These are phyloP conservation scores for Dryobota labecula DNA, from an alignment of 2,888 invertebrate species.

Conservation along the genomic window DNA sequence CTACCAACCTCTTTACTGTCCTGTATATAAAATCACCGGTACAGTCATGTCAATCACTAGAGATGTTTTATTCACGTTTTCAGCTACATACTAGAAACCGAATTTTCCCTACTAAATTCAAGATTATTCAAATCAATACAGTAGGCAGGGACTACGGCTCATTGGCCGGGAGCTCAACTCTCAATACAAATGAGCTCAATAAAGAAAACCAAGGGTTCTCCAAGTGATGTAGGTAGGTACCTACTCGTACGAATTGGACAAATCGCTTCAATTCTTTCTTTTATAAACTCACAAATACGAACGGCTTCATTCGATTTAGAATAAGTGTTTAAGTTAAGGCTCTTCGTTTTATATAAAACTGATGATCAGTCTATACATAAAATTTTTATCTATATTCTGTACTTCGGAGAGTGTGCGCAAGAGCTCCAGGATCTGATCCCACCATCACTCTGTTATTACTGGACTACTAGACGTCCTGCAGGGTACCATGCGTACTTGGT, in stretches of 20 bases:
- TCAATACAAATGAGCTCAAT: slow-evolving; percentile 69
- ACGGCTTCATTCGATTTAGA: slow-evolving; percentile 61
- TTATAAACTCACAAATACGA: slow-evolving; percentile 58
- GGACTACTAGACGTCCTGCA: too few relatives aligned
- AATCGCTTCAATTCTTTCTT: slow-evolving; percentile 68
- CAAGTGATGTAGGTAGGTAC: slow-evolving; percentile 51
- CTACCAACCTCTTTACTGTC: background rate
- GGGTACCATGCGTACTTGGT: too few relatives aligned
- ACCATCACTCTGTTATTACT: too few relatives aligned
- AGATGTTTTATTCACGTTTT: slow-evolving; percentile 61
- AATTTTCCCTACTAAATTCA: slow-evolving; percentile 46
- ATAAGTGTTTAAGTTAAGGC: slow-evolving; percentile 4
- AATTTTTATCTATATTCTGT: too few relatives aligned
- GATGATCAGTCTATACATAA: background rate
- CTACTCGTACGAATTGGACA: slow-evolving; percentile 57
- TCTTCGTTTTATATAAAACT: background rate
- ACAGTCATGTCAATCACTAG: slow-evolving; percentile 26
- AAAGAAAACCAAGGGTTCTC: slow-evolving; percentile 65
- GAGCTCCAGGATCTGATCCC: too few relatives aligned
- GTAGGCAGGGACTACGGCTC: slow-evolving; percentile 46
- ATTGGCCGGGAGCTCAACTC: slow-evolving; percentile 55
- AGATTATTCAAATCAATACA: slow-evolving; percentile 67
- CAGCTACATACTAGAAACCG: slow-evolving; percentile 34
- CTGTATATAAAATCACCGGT: background rate
- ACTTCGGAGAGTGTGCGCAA: too few relatives aligned